phyloP scores from a whole-genome alignment of 2,797 vertebrate species.

The Galago senegalensis region DNA sequence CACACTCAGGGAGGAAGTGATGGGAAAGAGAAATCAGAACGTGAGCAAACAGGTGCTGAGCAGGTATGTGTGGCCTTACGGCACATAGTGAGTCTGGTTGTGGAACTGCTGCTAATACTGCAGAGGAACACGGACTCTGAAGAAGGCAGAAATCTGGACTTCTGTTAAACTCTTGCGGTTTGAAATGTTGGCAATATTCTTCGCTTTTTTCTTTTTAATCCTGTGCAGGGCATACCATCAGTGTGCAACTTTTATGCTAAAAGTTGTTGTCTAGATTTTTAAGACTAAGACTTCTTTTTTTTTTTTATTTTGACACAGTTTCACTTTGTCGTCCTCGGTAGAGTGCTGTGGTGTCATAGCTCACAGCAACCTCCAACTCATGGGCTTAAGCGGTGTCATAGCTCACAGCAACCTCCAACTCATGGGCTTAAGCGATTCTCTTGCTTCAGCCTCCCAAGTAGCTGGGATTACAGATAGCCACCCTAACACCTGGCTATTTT shows the following conservation, averaged over 20 bases:
- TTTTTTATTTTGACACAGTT: background rate
- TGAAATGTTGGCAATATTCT: background rate
- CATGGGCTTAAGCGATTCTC: no score
- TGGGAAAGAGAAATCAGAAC: background rate
- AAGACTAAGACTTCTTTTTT: background rate
- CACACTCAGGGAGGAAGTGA: no score
- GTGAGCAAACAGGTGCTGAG: background rate
- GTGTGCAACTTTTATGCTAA: background rate
- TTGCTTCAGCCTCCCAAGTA: no score
- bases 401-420: no score
- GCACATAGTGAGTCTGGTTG: background rate
- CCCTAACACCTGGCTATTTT: no score
- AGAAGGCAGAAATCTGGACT: background rate
- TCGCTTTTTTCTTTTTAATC: background rate
- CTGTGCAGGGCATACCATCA: background rate
- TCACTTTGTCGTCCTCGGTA: no score
- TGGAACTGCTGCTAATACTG: background rate
- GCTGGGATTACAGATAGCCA: no score
- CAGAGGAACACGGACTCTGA: fast-evolving
- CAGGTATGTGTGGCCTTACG: background rate
- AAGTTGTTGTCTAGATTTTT: background rate
- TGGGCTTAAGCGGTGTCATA: no score
- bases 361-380: no score
- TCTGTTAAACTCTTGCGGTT: background rate
- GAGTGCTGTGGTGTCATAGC: no score